phyloP scores from a whole-genome alignment of 2,797 vertebrate species.

The Sphenopsis melanotis region DNA sequence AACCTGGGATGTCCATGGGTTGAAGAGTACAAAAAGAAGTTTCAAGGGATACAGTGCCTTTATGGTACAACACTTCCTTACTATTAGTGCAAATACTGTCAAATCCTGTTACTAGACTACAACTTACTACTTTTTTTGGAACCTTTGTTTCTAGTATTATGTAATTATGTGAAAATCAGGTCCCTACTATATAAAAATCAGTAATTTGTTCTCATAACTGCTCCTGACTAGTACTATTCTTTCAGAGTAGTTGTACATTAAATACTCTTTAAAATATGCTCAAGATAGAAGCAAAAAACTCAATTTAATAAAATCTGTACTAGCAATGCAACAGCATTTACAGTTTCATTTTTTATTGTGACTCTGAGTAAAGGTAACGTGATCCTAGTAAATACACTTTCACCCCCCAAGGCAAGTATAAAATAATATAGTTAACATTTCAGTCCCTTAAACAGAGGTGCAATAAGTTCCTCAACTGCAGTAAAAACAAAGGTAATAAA shows the following conservation, averaged over 20 bases:
- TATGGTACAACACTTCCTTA: neutral
- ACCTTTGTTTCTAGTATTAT: neutral
- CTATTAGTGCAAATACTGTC: neutral
- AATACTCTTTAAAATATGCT: fast-evolving
- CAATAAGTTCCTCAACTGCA: neutral
- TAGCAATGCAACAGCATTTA: neutral
- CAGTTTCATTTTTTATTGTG: neutral
- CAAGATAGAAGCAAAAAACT: neutral
- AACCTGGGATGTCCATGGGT: neutral
- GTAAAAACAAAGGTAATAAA: neutral
- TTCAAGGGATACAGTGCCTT: neutral
- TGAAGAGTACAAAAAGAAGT: neutral
- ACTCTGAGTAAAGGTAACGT: neutral
- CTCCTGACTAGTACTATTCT: neutral
- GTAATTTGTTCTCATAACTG: neutral
- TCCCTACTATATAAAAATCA: neutral
- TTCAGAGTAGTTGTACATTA: neutral
- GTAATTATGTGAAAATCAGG: neutral
- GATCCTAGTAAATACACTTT: neutral
- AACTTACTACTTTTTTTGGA: neutral
- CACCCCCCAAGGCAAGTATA: neutral
- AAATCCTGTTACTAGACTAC: neutral
- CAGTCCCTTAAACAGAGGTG: neutral
- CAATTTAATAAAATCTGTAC: fast-evolving
- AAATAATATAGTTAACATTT: neutral